Evolutionary conservation across 2,797 vertebrate species (phyloP).

Genomic region (Leuciscus waleckii): DNA sequence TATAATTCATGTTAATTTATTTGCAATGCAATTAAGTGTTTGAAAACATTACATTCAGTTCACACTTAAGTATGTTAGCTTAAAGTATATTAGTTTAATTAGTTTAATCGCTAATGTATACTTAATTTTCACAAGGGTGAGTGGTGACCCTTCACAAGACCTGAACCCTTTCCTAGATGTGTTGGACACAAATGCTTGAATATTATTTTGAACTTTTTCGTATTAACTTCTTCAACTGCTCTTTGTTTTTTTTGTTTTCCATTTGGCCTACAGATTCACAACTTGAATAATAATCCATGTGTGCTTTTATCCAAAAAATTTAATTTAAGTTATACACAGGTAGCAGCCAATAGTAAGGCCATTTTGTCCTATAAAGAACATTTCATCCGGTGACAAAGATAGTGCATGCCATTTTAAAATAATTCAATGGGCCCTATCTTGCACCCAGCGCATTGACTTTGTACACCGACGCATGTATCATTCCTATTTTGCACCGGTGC

Average conservation of each 20-base stretch:
- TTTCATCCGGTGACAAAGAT: neutral
- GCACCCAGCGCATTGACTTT: too few relatives aligned
- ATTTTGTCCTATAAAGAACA: neutral
- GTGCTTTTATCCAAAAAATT: neutral
- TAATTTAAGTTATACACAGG: neutral
- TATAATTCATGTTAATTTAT: neutral
- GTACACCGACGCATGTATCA: too few relatives aligned
- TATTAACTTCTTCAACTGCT: neutral
- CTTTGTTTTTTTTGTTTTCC: neutral
- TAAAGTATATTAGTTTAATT: neutral
- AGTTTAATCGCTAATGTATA: neutral
- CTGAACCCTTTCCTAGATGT: neutral
- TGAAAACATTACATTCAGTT: neutral
- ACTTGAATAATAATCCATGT: neutral
- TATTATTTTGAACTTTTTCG: neutral
- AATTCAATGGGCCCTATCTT: neutral
- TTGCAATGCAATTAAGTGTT: neutral
- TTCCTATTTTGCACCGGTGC: too few relatives aligned
- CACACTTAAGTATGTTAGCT: neutral
- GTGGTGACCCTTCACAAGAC: neutral
- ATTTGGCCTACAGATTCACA: neutral
- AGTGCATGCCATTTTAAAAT: neutral
- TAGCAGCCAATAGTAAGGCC: neutral
- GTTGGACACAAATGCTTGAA: neutral
- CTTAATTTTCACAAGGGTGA: neutral